phyloP scores from a whole-genome alignment of 2,797 vertebrate genomes.

The Anas flavirostris region DNA sequence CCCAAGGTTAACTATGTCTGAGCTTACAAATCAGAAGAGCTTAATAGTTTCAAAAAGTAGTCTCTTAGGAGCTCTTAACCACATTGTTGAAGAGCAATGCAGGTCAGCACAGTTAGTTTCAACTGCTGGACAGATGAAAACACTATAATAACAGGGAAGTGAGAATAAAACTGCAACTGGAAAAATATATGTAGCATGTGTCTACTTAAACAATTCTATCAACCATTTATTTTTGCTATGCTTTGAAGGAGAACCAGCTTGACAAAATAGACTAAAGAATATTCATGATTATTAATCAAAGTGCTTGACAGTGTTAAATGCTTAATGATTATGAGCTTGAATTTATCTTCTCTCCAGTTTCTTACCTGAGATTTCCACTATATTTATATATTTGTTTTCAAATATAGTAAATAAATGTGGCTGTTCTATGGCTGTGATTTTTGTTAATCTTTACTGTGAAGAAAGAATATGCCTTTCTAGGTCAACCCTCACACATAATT shows the following conservation, averaged over 20 bases:
- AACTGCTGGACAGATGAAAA: not conserved
- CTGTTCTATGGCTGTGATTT: not conserved
- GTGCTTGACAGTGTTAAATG: not conserved
- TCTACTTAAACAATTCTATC: not conserved
- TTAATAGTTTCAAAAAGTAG: not conserved
- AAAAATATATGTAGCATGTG: accelerated
- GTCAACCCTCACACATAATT: not conserved
- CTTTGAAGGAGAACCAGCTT: not conserved
- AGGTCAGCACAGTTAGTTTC: not conserved
- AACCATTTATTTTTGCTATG: not conserved
- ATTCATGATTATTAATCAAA: not conserved
- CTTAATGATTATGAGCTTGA: not conserved
- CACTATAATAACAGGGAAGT: not conserved
- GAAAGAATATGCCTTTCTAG: not conserved
- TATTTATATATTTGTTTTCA: not conserved
- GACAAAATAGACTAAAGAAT: not conserved
- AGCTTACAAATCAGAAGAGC: not conserved
- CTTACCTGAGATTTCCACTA: not conserved
- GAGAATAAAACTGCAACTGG: not conserved
- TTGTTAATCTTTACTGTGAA: not conserved
- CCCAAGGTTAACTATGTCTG: not conserved
- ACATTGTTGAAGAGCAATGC: not conserved
- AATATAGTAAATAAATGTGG: not conserved
- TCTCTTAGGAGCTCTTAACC: not conserved
- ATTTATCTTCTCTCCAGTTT: not conserved